Evolutionary conservation across 2,113 vertebrate genomes (phyloP), one percentile per base, ranked within the genome.

Genomic region (Chauna torquata): DNA sequence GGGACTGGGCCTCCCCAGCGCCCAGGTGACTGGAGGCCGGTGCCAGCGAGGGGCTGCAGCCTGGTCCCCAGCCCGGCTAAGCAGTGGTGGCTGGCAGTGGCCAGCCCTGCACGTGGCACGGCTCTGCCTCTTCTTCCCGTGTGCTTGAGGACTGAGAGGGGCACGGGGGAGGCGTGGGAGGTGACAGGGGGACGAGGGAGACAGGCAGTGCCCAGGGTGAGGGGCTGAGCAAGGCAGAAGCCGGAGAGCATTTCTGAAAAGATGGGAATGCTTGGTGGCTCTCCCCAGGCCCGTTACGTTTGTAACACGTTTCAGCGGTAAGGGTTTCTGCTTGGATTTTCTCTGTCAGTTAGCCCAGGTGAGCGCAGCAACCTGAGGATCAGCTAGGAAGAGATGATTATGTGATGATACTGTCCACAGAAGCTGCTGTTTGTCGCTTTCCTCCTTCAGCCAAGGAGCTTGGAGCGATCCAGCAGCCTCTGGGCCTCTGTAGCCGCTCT

Each of bases 181-280:
- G 28, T 36, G 18, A 7, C 11, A 19, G 27, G 27, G 6, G 7
- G 3, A 3, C 70, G 15, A 66, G 45, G 55, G 40, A 74, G 3
- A 12, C 10, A 30, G 47, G 9, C 11, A 12, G 50, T 0, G 0
- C 34, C 7, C 34, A 36, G 2, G 11, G 7, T 8, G 32, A 77
- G 83, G 19, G 59, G 9, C n/a, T 77, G 36, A 7, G 8, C 66
- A 50, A 55, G 12, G 42, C 30, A 70, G 34, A 59, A 52, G 44
- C 20, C 40, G 49, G 18, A 89, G 14, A 57, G 19, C 8, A 44
- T 62, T 77, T 83, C 40, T 65, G 34, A 27, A 66, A 89, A 84
- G 17, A 61, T 57, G 9, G 24, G 27, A 61, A 80, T 47, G 6
- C 17, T 65, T 42, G 36, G 7, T 0, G 0, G 9, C 28, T 86